Base-by-base conservation (phyloP, 2,888 invertebrate genomes). In the Chrysomela aeneicollis region DNA sequence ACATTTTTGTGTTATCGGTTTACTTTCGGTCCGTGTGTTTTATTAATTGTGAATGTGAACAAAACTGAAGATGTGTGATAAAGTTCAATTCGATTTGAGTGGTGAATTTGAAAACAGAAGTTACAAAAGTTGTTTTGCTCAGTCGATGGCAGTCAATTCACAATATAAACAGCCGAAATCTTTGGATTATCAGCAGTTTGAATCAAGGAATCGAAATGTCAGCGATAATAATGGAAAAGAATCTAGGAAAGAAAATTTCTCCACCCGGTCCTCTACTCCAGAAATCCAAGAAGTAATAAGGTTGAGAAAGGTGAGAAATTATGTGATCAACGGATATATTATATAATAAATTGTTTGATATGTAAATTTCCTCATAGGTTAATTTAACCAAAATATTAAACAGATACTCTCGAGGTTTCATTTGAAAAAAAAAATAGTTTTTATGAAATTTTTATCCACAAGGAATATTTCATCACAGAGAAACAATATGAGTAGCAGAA, bases 71-170 rank as follows among this genome's bases (percentile, higher is more conserved):
- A 71, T 70, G 67, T 76, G 71, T 71, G 76, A 76, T 61, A 72
- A 74, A 57, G 63, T 67, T 54, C 70, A 73, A 59, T 74, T 73
- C 59, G 78, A 79, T 70, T 70, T 75, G 52, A 71, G 73, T 69
- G 72, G 74, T 60, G 77, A 76, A 73, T 75, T 78, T 52, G 79
- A 77, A 60, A 79, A 78, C 66, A 71, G 73, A 57, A 75, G 74
- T 69, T 81, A 76, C 71, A 82, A 82, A 70, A 82, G 82, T 75
- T 80, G 78, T 75, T 82, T 82, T 64, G 82, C 82, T 37, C 79
- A 82, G 50, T 81, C 82, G 18, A 75, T 81, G 71, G 81, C 77
- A 30, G 79, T 82, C 63, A 81, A 81, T 76, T 79, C 80, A 35
- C 78, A 79, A 67, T 75, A 76, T 70, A 79, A 77, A 71, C 73